Conservation (phyloP, 1,140 invertebrate species). For the Dryas iulia region DNA sequence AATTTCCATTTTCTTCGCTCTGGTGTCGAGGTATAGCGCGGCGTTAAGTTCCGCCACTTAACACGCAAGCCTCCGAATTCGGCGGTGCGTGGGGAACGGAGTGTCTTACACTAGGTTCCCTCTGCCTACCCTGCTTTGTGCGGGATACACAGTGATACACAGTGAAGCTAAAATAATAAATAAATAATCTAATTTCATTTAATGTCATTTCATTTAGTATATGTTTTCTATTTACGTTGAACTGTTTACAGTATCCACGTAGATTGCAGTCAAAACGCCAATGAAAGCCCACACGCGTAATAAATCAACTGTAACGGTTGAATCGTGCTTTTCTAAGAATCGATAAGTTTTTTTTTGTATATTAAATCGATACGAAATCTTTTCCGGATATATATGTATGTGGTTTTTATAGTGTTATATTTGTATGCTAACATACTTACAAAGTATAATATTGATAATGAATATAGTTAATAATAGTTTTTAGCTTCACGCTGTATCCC, state of each 20-base stretch:
- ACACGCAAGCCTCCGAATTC: too few species aligned
- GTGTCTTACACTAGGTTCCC: too few species aligned
- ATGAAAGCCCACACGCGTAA: neutral
- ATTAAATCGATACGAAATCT: neutral
- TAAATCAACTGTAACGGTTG: slow-evolving; percentile 4
- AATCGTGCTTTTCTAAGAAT: neutral
- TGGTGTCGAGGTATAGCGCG: too few species aligned
- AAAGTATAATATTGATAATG: neutral
- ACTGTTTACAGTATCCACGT: neutral
- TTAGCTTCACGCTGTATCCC: too few species aligned
- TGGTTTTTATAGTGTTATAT: neutral
- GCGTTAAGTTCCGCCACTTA: too few species aligned
- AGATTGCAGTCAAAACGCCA: neutral
- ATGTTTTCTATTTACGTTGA: neutral
- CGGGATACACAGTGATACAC: too few species aligned
- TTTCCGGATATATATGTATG: neutral
- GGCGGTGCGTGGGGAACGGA: too few species aligned
- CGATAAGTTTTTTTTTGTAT: neutral
- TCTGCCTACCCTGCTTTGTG: too few species aligned
- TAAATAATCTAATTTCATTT: too few species aligned
- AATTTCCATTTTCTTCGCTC: too few species aligned
- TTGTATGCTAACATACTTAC: neutral
- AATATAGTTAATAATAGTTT: too few species aligned
- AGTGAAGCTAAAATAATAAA: too few species aligned
- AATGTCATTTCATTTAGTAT: neutral